These are phyloP conservation scores for Bradypodion ventrale DNA, from an alignment of 2,797 vertebrate genomes.

Conservation along the genomic window DNA sequence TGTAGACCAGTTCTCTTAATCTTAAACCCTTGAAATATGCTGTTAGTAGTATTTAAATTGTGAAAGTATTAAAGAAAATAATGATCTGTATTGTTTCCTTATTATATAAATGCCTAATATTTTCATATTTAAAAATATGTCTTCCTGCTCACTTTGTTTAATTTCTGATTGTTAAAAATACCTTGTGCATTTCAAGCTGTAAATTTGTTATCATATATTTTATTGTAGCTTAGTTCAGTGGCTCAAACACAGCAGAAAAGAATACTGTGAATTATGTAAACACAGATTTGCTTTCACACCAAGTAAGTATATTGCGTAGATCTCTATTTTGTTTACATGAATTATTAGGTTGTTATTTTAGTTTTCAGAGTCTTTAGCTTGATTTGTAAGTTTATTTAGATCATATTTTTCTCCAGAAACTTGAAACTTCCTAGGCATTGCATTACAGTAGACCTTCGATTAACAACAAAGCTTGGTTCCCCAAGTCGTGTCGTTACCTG, in stretches of 20 bases:
- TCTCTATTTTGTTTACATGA: not conserved
- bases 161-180: not conserved
- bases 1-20: not conserved
- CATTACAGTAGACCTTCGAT: no score
- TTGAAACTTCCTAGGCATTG: not conserved
- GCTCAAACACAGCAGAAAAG: conserved; percentile 99
- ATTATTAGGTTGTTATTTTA: conserved; percentile 29
- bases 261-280: conserved; percentile 99
- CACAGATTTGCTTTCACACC: conserved; percentile 99
- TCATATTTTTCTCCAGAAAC: not conserved
- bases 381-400: conserved; percentile 10
- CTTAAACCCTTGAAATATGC: not conserved
- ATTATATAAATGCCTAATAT: not conserved
- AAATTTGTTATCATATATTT: conserved; percentile 34
- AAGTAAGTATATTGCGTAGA: conserved; percentile 85
- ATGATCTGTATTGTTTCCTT: not conserved
- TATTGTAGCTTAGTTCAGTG: conserved; percentile 97
- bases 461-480: no score
- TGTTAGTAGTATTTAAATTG: not conserved
- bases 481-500: no score
- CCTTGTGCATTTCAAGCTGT: not conserved
- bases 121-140: not conserved
- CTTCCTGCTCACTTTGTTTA: not conserved
- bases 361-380: not conserved
- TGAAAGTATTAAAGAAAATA: not conserved